These are phyloP conservation scores for Escarpia spicata DNA, from an alignment of 2,888 invertebrate genomes.

Conservation along the genomic window DNA sequence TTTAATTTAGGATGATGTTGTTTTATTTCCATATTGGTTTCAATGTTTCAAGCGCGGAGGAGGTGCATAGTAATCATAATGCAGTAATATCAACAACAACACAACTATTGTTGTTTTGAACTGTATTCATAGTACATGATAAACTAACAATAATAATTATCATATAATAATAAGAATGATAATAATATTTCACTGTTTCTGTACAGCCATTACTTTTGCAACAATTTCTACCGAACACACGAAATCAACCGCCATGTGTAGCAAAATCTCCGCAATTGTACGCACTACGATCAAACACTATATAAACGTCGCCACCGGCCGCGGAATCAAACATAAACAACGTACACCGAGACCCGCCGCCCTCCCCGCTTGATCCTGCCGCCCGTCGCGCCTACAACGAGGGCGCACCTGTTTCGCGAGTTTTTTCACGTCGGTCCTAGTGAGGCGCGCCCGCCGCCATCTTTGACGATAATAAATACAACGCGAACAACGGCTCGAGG, in stretches of 20 bases:
- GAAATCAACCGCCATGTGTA: neutral
- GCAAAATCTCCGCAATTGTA: neutral
- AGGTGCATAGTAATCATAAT: too few relatives aligned
- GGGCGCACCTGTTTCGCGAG: neutral
- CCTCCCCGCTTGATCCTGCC: neutral
- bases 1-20: too few relatives aligned
- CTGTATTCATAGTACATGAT: too few relatives aligned
- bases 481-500: neutral
- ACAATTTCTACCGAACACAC: neutral
- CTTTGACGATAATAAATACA: constrained; percentile 13
- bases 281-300: neutral
- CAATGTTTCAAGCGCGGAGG: too few relatives aligned
- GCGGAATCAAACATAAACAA: neutral
- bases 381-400: neutral
- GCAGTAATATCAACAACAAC: too few relatives aligned
- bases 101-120: too few relatives aligned
- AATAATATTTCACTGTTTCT: too few relatives aligned
- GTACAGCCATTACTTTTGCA: too few relatives aligned
- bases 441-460: neutral
- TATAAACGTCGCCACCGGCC: neutral
- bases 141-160: too few relatives aligned
- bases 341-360: neutral
- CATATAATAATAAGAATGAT: too few relatives aligned
- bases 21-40: too few relatives aligned
- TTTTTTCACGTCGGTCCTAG: neutral